Percentiles rank a stretch among this genome's conserved stretches.
Conservation (phyloP, 2,113 vertebrate species). For the Nothobranchius kuhntae region DNA sequence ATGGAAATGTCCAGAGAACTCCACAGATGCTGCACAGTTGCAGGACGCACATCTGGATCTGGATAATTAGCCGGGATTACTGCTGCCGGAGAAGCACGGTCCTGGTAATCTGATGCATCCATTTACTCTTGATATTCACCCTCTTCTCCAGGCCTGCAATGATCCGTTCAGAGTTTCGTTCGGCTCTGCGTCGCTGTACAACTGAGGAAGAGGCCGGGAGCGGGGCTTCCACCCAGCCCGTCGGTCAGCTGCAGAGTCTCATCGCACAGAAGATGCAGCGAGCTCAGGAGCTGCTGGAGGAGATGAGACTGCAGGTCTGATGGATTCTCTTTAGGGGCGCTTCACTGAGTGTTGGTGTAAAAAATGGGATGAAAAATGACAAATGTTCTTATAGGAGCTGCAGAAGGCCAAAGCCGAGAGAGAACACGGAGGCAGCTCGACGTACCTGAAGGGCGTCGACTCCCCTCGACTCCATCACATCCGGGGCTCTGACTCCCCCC, state of each 20-base stretch:
- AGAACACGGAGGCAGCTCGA: slow-evolving; percentile 51
- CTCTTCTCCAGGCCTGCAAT: slow-evolving; percentile 41
- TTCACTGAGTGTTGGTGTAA: background rate
- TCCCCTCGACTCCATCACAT: slow-evolving; percentile 72
- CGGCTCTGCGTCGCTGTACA: slow-evolving; percentile 58
- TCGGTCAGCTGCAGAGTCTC: slow-evolving; percentile 88
- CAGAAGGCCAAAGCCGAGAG: slow-evolving; percentile 63
- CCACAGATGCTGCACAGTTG: too few relatives aligned
- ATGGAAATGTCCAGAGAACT: too few relatives aligned
- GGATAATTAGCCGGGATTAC: background rate
- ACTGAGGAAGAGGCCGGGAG: slow-evolving; percentile 71
- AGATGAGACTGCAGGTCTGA: slow-evolving; percentile 83
- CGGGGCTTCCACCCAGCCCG: slow-evolving; percentile 64
- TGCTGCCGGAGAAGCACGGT: too few relatives aligned
- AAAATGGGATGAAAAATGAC: background rate
- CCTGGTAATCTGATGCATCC: too few relatives aligned
- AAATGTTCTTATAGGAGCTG: slow-evolving; percentile 61
- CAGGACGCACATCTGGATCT: too few relatives aligned
- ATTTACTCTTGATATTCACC: background rate
- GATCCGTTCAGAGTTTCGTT: slow-evolving; percentile 62
- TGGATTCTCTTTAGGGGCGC: background rate
- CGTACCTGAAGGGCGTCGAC: slow-evolving; percentile 59
- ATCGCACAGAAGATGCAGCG: slow-evolving; percentile 92
- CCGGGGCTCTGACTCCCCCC: slow-evolving; percentile 54
- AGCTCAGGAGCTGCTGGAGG: slow-evolving; percentile 93